These are phyloP conservation scores for Glaucidium brasilianum DNA, from an alignment of 2,113 vertebrate species.

Conservation along the genomic window DNA sequence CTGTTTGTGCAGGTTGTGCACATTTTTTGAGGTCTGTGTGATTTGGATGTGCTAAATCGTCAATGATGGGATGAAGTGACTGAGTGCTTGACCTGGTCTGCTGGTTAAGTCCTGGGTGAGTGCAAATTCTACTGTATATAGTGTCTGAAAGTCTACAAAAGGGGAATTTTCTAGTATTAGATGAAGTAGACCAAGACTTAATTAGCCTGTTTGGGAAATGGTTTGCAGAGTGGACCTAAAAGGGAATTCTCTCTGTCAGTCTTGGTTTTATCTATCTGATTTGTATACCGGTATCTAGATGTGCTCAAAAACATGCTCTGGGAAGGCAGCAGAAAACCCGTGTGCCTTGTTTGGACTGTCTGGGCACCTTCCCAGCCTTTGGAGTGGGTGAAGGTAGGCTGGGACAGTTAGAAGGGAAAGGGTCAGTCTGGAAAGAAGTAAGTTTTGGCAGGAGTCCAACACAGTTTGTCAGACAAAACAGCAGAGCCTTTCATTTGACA, in stretches of 20 bases:
- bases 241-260: not conserved
- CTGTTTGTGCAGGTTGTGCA: not conserved
- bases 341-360: not conserved
- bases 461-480: not conserved
- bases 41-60: not conserved
- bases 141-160: not conserved
- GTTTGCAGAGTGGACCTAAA: not conserved
- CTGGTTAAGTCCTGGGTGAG: not conserved
- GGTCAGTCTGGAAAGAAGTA: not conserved
- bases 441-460: not conserved
- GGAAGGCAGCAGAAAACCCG: not conserved
- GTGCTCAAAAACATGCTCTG: not conserved
- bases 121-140: not conserved
- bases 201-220: not conserved
- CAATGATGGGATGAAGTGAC: not conserved
- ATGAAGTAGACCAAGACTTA: not conserved
- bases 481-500: not conserved
- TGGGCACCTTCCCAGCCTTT: not conserved
- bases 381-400: not conserved
- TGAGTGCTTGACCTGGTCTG: not conserved
- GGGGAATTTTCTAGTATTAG: not conserved
- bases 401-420: not conserved
- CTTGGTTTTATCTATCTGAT: not conserved
- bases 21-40: not conserved
- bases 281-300: not conserved